These are phyloP conservation scores for Spodoptera frugiperda DNA, from an alignment of 1,140 invertebrate species.

Conservation along the genomic window DNA sequence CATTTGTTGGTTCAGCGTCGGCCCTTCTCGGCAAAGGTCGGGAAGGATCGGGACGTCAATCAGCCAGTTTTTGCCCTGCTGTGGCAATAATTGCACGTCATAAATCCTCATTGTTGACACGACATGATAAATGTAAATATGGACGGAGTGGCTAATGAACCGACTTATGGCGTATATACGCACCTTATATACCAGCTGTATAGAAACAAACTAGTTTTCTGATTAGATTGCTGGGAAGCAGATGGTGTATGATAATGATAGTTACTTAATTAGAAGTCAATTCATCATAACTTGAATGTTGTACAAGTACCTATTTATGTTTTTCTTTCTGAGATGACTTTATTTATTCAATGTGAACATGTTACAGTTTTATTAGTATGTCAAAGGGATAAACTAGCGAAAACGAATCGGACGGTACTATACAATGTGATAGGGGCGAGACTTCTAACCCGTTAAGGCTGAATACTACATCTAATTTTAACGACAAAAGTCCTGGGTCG, in stretches of 20 bases:
- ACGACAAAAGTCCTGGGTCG: no score
- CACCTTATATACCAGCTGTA: not conserved
- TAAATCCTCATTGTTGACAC: constrained; percentile 71
- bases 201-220: constrained; percentile 15
- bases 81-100: constrained; percentile 69
- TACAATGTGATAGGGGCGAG: no score
- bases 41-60: constrained; percentile 27
- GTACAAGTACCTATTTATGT: no score
- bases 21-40: not conserved
- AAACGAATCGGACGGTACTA: no score
- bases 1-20: constrained; percentile 18
- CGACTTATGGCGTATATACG: constrained; percentile 37
- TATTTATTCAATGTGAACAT: no score
- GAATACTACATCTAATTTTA: no score
- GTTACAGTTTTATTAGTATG: no score
- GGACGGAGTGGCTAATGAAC: constrained; percentile 63
- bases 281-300: no score
- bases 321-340: no score
- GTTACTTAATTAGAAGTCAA: not conserved
- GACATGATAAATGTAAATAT: constrained; percentile 72
- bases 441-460: no score
- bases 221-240: constrained; percentile 26
- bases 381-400: no score
- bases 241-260: constrained; percentile 14
- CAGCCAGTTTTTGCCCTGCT: constrained; percentile 59